Evolutionary conservation across 1,140 invertebrate species (phyloP), one percentile per base, ranked within the genome.

Genomic region (Sinonovacula constricta): DNA sequence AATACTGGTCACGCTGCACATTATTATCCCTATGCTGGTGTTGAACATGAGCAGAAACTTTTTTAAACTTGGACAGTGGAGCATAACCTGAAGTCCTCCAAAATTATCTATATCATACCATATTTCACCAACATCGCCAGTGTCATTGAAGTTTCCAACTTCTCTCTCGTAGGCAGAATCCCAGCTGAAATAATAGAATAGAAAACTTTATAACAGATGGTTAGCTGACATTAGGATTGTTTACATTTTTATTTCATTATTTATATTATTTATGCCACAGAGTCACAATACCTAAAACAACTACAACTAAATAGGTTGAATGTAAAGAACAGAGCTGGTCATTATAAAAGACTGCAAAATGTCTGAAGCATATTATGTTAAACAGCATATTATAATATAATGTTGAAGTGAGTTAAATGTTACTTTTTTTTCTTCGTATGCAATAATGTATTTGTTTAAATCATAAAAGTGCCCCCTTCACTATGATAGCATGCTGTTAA

Each of bases 101-200:
- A 10, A 5, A 62, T 54, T n/a, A 26, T 31, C 7, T 39, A 33
- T 12, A 60, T 15, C 80, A 57, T 84, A 92, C 97, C 97, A 98
- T 49, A 98, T 93, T 88, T 98, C 97, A 5, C 97, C 97, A 15
- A 95, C 93, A 88, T 98, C 97, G 2, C 96, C 96, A 88, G 95
- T 93, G 36, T 90, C 94, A 62, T 94, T 92, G 88, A 95, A 98
- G 90, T 97, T 97, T 34, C 93, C 90, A 39, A 97, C 93, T 92
- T 98, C 97, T 69, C 92, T 92, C 59, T 93, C 90, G 89, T 98
- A 99, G 14, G 94, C 91, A 57, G 94, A 91, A 86, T 97, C 95
- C 97, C 97, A 98, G 91, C 94, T 95, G 87, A 65, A 90, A 91
- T 54, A 81, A 59, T 68, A 70, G 45, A 1, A 79, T 74, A 56